A percentile compares a stretch with the other conserved stretches of the same genome.
Conservation (phyloP, 2,113 vertebrate genomes). For the Lichenostomus cassidix region DNA sequence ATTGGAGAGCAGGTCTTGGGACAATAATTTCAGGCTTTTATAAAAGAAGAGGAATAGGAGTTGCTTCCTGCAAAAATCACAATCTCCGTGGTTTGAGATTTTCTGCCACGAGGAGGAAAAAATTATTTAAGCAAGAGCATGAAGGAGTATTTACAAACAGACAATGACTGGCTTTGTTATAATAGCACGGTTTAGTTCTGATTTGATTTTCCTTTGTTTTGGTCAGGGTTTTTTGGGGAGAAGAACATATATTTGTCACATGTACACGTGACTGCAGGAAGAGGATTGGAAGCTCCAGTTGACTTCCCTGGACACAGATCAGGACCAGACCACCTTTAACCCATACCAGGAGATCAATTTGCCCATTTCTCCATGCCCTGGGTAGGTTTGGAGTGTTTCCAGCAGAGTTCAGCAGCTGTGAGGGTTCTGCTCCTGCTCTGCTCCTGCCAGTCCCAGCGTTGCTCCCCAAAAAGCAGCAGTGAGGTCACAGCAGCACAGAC, state of each 20-base stretch:
- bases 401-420: background rate
- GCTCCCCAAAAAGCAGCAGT: background rate
- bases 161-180: background rate
- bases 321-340: background rate
- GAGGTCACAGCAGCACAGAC: background rate
- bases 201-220: background rate
- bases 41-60: background rate
- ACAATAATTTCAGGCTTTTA: background rate
- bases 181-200: background rate
- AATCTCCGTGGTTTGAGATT: background rate
- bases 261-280: background rate
- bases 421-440: background rate
- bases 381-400: background rate
- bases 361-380: background rate
- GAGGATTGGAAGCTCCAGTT: background rate
- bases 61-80: constrained; percentile 34
- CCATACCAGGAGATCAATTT: background rate
- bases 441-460: background rate
- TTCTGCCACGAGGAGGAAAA: background rate
- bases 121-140: background rate
- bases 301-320: background rate
- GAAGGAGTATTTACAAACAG: background rate
- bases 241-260: background rate
- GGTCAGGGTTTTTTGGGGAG: background rate
- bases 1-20: background rate